Base-by-base conservation (phyloP, 2,113 vertebrate species). In the Neopipo cinnamomea region DNA sequence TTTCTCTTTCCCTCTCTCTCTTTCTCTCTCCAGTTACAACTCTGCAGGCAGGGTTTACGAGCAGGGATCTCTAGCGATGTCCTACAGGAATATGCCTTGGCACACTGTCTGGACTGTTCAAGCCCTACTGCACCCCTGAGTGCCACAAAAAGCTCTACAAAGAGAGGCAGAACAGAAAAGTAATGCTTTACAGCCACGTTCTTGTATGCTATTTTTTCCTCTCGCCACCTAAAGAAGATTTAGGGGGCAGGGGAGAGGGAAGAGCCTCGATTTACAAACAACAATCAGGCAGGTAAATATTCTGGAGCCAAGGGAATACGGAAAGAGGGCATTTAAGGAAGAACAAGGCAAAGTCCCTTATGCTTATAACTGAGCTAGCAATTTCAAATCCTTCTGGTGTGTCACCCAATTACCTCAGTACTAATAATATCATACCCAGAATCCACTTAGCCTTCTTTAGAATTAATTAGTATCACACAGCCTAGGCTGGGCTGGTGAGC, bases 281-380 rank as follows among this genome's bases (percentile, higher is more conserved):
- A 89, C 67, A 74, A 92, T 96, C 92, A 93, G 50, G 74, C 37
- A 94, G 92, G 93, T 96, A 96, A 93, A 94, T 94, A 96, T 85
- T 94, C 88, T 78, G 49, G 73, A 94, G 76, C 47, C 86, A 66
- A 81, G 92, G 86, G 95, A 95, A 85, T 89, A 82, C 0, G 61
- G 62, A 86, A 96, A 21, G 27, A 78, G 37, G 11, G 16, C 65
- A 78, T 93, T 96, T 92, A 96, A 91, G 56, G 52, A 86, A 75
- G 41, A 94, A 81, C 22, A 83, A 87, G 65, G 37, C 56, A 78
- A 42, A 90, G 37, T 13, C 49, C 72, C 65, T 68, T 31, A 15
- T 0, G 14, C 52, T 92, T 52, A 39, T 33, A 84, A 87, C 15
- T 33, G n/a, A 91, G 39, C 35, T 20, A 72, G 41, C 53, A 61